phyloP scores from a whole-genome alignment of 2,797 vertebrate genomes.

The Distichodus sexfasciatus region DNA sequence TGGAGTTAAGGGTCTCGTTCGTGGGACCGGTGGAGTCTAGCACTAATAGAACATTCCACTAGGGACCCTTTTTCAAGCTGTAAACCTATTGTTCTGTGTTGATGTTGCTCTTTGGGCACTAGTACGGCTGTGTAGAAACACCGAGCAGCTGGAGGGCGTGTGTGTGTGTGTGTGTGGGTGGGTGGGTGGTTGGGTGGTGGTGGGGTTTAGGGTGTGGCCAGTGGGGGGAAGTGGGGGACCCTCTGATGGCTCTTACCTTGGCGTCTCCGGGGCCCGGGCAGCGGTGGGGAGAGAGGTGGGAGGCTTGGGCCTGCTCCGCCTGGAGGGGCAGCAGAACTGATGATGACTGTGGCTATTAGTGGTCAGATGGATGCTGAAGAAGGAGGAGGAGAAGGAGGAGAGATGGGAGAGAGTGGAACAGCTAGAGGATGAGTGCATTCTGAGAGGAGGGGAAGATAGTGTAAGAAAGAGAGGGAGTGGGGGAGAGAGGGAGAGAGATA shows the following conservation, averaged over 20 bases:
- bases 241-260: constrained; percentile 45
- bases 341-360: constrained; percentile 50
- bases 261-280: constrained; percentile 4
- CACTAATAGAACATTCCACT: too few species aligned
- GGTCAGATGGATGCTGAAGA: constrained; percentile 34
- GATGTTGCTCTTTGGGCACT: not conserved
- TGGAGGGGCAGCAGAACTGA: constrained; percentile 52
- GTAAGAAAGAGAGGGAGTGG: not conserved
- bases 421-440: constrained; percentile 48
- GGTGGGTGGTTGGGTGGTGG: too few species aligned
- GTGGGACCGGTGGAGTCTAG: too few species aligned
- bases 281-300: constrained; percentile 12
- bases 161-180: too few species aligned
- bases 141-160: not conserved
- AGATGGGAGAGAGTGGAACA: constrained; percentile 48
- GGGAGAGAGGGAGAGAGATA: not conserved
- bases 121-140: not conserved
- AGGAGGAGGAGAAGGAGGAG: constrained; percentile 28
- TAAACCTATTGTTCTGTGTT: not conserved
- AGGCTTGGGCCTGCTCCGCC: constrained; percentile 33
- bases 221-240: not conserved
- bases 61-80: not conserved
- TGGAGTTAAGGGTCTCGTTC: too few species aligned
- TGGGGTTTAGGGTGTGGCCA: too few species aligned
- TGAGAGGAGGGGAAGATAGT: constrained; percentile 20